Evolutionary conservation across 2,888 invertebrate species (phyloP).

Genomic region (Rutpela maculata): DNA sequence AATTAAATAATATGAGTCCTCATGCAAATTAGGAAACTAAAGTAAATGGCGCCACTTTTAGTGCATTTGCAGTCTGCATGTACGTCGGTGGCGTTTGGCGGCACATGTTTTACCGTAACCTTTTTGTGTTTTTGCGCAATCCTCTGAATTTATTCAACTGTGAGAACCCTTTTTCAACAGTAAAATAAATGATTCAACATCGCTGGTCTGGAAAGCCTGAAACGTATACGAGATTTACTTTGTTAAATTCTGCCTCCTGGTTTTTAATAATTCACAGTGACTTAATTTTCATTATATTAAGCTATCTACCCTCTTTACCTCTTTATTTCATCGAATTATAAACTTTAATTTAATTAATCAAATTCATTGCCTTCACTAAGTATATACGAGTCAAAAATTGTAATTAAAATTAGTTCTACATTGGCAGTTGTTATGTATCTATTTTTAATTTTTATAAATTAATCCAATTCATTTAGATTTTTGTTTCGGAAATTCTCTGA

Average conservation of each 20-base stretch:
- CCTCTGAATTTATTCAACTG: slow-evolving; percentile 44
- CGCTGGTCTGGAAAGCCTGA: neutral
- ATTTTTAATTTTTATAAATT: too few relatives aligned
- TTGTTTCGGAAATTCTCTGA: too few relatives aligned
- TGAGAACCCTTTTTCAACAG: slow-evolving; percentile 40
- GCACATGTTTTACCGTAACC: slow-evolving; percentile 37
- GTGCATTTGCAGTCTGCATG: slow-evolving; percentile 28
- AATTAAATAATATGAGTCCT: too few relatives aligned
- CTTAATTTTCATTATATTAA: neutral
- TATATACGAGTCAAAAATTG: too few relatives aligned
- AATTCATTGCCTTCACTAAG: too few relatives aligned
- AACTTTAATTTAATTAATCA: too few relatives aligned
- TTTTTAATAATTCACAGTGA: slow-evolving; percentile 6
- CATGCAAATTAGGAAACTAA: neutral
- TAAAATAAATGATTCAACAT: slow-evolving; percentile 16
- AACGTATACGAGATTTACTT: neutral
- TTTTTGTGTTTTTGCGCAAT: slow-evolving; percentile 38
- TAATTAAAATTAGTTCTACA: too few relatives aligned
- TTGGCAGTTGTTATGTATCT: too few relatives aligned
- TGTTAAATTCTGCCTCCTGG: neutral
- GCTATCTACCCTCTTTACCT: neutral
- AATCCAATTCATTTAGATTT: too few relatives aligned
- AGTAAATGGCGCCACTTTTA: neutral
- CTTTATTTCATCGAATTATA: too few relatives aligned
- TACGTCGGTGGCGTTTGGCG: slow-evolving; percentile 24